A percentile compares a stretch with the other conserved stretches of the same genome.
phyloP scores from a whole-genome alignment of 2,888 invertebrate genomes.

The Eledone cirrhosa region DNA sequence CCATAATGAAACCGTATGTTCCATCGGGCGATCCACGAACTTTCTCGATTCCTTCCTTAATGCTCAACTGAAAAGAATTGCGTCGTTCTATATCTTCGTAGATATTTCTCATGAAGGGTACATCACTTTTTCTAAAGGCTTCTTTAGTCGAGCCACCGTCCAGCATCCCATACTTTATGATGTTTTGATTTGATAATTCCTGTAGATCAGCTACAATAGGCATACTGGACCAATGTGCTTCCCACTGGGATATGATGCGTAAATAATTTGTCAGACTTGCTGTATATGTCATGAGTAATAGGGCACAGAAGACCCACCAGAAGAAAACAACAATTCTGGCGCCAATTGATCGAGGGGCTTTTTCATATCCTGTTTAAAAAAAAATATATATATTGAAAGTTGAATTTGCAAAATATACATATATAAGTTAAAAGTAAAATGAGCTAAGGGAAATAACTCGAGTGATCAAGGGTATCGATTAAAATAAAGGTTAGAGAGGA shows the following conservation, averaged over 20 bases:
- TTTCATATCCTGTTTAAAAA: slow-evolving; percentile 31
- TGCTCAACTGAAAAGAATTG: slow-evolving; percentile 15
- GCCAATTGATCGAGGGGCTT: slow-evolving; percentile 53
- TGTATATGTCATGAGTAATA: slow-evolving; percentile 51
- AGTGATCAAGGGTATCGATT: no score
- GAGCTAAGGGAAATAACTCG: no score
- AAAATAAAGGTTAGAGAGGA: no score
- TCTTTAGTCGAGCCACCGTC: slow-evolving; percentile 41
- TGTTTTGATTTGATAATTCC: slow-evolving; percentile 43
- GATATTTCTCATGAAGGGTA: slow-evolving; percentile 33
- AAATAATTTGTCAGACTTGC: slow-evolving; percentile 53
- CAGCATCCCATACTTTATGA: slow-evolving; percentile 44
- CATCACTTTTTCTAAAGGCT: slow-evolving; percentile 39
- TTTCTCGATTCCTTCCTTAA: slow-evolving; percentile 40
- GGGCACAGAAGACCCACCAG: slow-evolving; percentile 56
- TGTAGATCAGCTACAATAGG: slow-evolving; percentile 34
- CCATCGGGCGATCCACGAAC: slow-evolving; percentile 38
- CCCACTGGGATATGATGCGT: slow-evolving; percentile 37
- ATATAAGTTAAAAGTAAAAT: no score
- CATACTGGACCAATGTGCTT: not conserved
- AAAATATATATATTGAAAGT: not conserved
- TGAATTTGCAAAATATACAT: no score
- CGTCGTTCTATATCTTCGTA: slow-evolving; percentile 5
- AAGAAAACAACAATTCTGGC: slow-evolving; percentile 48
- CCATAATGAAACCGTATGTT: slow-evolving; percentile 52